Conservation (phyloP, 1,140 invertebrate species). For the Drosophila chauvacae region DNA sequence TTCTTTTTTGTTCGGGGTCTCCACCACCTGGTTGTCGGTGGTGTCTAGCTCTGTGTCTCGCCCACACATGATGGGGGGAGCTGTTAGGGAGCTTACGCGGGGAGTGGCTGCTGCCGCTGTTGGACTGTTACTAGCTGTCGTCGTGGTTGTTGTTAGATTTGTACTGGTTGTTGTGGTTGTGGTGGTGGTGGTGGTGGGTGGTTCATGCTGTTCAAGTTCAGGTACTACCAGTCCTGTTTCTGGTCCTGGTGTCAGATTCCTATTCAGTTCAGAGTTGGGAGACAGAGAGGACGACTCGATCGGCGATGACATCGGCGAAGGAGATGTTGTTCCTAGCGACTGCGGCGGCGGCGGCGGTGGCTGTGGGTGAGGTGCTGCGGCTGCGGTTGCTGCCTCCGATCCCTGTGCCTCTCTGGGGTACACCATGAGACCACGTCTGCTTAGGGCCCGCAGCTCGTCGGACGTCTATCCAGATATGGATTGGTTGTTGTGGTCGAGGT, state of each 20-base stretch:
- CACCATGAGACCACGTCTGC: slow-evolving; percentile 51
- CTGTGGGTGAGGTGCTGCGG: neutral
- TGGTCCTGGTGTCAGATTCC: slow-evolving; percentile 1
- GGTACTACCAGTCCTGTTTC: slow-evolving; percentile 7
- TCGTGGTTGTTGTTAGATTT: slow-evolving; percentile 3
- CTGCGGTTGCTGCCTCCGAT: slow-evolving; percentile 4
- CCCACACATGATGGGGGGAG: neutral
- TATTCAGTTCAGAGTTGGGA: slow-evolving; percentile 26
- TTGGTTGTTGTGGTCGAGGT: neutral
- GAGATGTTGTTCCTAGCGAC: slow-evolving; percentile 5
- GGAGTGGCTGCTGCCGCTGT: slow-evolving; percentile 4
- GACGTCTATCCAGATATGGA: slow-evolving; percentile 45
- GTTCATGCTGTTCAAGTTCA: slow-evolving; percentile 9
- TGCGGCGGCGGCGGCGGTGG: slow-evolving; percentile 1
- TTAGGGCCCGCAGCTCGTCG: slow-evolving; percentile 38
- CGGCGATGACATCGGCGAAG: slow-evolving; percentile 28
- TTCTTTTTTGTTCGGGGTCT: neutral
- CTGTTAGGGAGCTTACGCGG: slow-evolving; percentile 6
- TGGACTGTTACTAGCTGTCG: neutral
- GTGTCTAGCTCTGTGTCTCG: slow-evolving; percentile 27
- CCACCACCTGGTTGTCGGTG: slow-evolving; percentile 37
- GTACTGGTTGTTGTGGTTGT: slow-evolving; percentile 3
- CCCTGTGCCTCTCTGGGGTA: slow-evolving; percentile 50
- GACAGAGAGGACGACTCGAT: slow-evolving; percentile 35
- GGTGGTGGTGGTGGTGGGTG: neutral